Evolutionary conservation across 2,888 invertebrate species (phyloP), one percentile per base, ranked within the genome.

Genomic region (Heliconius sara): DNA sequence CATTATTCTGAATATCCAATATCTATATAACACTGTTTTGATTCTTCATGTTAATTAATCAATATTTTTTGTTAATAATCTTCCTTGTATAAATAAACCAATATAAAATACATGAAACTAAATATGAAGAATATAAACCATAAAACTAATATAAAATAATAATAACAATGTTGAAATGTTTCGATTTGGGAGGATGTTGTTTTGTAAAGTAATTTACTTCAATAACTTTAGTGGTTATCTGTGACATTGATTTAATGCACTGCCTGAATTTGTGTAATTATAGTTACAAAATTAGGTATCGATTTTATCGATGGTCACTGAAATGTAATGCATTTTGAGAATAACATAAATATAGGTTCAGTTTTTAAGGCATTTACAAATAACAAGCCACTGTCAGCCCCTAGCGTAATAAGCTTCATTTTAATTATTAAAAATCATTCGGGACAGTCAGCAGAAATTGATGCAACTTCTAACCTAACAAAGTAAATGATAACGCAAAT

Each of bases 401-500:
- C 91, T 93, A 94, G 84, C 86, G 87, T 89, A 91, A 89, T 85
- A 94, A 93, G 94, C 93, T 85, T 88, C 87, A 87, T 88, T 83
- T 87, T 89, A 88, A 86, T 88, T 89, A 89, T 85, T 85, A 87
- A 89, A 89, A 89, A 90, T 88, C 84, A 91, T 87, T 87, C 87
- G 88, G 89, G 89, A 92, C 89, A 93, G 91, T 92, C 93, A 93
- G 94, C 94, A 89, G 87, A 90, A 91, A 92, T 88, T 89, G 85
- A 91, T 89, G 91, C 90, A 92, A 89, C 88, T 91, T 93, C 93
- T 95, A 95, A 95, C 95, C 94, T 95, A 93, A 90, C 88, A 90
- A 87, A 83, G 81, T 88, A 86, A 83, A 75, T 84, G 78, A 81
- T 83, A 82, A 83, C 57, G 83, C 83, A 86, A 87, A 86, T 84